phyloP scores from a whole-genome alignment of 1,140 invertebrate genomes.

The Thrips palmi region DNA sequence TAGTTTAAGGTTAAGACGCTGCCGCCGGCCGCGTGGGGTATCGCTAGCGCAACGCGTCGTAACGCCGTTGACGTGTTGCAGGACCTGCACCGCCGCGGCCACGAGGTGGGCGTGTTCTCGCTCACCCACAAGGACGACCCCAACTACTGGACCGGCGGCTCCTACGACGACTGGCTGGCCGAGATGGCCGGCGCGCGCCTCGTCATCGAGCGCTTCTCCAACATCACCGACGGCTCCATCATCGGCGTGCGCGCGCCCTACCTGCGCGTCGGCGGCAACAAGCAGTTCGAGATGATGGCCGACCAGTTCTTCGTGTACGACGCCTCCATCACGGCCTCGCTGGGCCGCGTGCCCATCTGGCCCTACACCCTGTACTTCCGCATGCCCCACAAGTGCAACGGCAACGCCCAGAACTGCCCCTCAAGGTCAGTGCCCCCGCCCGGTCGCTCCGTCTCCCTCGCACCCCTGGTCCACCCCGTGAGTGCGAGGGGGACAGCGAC shows the following conservation, averaged over 20 bases:
- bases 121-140: constrained; percentile 83
- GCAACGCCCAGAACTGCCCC: constrained; percentile 81
- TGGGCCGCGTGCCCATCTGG: constrained; percentile 80
- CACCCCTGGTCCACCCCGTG: too few species aligned
- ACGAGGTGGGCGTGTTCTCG: constrained; percentile 88
- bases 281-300: constrained; percentile 90
- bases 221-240: constrained; percentile 78
- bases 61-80: too few species aligned
- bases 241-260: constrained; percentile 80
- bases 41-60: too few species aligned
- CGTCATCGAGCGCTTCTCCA: constrained; percentile 74
- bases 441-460: too few species aligned
- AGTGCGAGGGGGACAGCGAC: too few species aligned
- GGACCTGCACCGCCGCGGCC: constrained; percentile 77
- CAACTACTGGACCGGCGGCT: constrained; percentile 71
- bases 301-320: constrained; percentile 91
- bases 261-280: constrained; percentile 79
- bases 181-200: constrained; percentile 88
- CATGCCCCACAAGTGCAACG: constrained; percentile 88
- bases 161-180: constrained; percentile 81
- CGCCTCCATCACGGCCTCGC: constrained; percentile 77
- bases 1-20: too few species aligned
- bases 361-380: constrained; percentile 89
- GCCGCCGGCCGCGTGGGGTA: too few species aligned
- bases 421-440: too few species aligned